A percentile compares a stretch with the other conserved stretches of the same genome.
These are phyloP conservation scores for Bedellia somnulentella DNA, from an alignment of 2,888 invertebrate genomes.

Conservation along the genomic window DNA sequence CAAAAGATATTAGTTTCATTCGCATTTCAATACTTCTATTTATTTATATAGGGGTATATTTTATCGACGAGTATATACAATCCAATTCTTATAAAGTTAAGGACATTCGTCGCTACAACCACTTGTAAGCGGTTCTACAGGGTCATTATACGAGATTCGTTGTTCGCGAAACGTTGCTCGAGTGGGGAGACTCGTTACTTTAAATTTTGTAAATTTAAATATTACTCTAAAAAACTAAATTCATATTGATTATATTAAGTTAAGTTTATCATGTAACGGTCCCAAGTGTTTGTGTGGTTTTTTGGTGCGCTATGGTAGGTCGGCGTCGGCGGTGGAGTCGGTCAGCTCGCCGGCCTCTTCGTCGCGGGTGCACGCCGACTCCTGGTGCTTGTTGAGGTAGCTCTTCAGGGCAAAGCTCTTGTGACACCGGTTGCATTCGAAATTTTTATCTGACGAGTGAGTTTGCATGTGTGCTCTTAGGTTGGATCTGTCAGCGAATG, in stretches of 20 bases:
- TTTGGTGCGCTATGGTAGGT: conserved; percentile 6
- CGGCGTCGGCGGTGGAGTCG: conserved; percentile 22
- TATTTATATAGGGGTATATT: conserved; percentile 59
- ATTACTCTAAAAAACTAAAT: conserved; percentile 51
- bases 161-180: conserved; percentile 61
- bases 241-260: conserved; percentile 57
- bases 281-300: conserved; percentile 34
- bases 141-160: conserved; percentile 54
- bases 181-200: conserved; percentile 23
- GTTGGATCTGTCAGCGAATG: conserved; percentile 94
- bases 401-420: conserved; percentile 95
- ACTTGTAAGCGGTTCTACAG: conserved; percentile 44
- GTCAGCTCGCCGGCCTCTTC: conserved; percentile 46
- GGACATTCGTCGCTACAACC: conserved; percentile 50
- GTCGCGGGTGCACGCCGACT: conserved; percentile 86
- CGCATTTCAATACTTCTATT: conserved; percentile 55
- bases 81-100: conserved; percentile 35
- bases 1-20: conserved; percentile 63
- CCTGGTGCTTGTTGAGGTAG: conserved; percentile 94
- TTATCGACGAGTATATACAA: conserved; percentile 41
- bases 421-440: conserved; percentile 85
- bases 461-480: conserved; percentile 97
- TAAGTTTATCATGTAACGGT: conserved; percentile 44
- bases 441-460: conserved; percentile 91
- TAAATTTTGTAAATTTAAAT: conserved; percentile 41